Conservation (phyloP, 2,797 vertebrate genomes). For the Syngnathus acus region DNA sequence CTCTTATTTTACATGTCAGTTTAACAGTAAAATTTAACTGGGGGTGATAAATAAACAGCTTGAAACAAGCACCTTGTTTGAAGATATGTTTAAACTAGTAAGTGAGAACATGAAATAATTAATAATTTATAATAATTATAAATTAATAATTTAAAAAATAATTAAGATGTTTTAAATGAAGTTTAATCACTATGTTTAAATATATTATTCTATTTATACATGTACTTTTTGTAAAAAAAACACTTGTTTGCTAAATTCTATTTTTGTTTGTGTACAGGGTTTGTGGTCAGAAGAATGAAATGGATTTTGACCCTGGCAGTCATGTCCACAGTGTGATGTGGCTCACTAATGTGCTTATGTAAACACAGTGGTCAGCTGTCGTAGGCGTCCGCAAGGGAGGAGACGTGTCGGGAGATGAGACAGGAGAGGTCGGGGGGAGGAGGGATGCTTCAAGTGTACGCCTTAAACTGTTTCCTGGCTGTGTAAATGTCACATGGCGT, state of each 20-base stretch:
- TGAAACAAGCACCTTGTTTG: background rate
- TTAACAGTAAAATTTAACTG: too few species aligned
- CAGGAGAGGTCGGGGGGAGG: background rate
- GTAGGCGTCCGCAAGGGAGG: slow-evolving; percentile 9
- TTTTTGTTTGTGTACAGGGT: slow-evolving; percentile 1
- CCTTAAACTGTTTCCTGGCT: slow-evolving; percentile 27
- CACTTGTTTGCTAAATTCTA: background rate
- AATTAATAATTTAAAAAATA: background rate
- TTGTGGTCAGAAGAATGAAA: background rate
- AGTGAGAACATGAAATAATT: background rate
- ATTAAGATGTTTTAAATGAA: too few species aligned
- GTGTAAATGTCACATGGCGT: slow-evolving; percentile 28
- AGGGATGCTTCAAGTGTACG: slow-evolving; percentile 6
- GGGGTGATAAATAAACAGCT: background rate
- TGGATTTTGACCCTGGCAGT: slow-evolving; percentile 5
- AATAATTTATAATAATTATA: background rate
- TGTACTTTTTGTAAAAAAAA: background rate
- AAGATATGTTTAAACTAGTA: background rate
- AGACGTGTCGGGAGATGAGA: slow-evolving; percentile 8
- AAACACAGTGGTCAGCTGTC: slow-evolving; percentile 22
- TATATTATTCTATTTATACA: too few species aligned
- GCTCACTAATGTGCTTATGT: slow-evolving; percentile 15
- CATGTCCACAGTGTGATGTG: slow-evolving; percentile 12
- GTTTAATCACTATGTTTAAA: too few species aligned
- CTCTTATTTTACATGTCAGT: too few species aligned